phyloP scores from a whole-genome alignment of 2,888 invertebrate genomes.

The Coronaproctus castanopsis region DNA sequence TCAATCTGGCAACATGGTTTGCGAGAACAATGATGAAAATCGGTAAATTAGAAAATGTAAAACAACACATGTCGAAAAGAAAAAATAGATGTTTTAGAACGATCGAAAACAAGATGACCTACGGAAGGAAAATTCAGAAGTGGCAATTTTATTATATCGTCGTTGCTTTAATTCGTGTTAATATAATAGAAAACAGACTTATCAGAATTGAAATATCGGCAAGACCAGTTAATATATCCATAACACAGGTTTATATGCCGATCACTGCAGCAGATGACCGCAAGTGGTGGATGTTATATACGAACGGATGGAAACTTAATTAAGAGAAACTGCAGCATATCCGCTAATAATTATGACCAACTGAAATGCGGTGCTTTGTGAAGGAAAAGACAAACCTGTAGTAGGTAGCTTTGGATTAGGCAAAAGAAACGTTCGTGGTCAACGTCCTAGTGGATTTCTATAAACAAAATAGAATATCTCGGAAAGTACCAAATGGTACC shows the following conservation, averaged over 20 bases:
- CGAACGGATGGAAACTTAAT: background rate
- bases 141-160: background rate
- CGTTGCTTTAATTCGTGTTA: background rate
- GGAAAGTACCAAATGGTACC: background rate
- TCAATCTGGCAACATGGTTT: background rate
- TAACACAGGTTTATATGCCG: background rate
- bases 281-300: background rate
- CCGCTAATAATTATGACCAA: background rate
- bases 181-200: background rate
- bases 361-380: background rate
- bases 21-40: background rate
- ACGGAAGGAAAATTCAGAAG: background rate
- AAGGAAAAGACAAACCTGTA: background rate
- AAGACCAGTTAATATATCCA: background rate
- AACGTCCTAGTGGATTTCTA: too few relatives aligned
- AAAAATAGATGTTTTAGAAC: background rate
- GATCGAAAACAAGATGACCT: background rate
- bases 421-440: too few relatives aligned
- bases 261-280: background rate
- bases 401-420: background rate
- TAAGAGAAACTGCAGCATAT: background rate
- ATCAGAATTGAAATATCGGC: background rate
- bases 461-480: background rate
- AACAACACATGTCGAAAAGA: too few relatives aligned
- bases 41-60: background rate